Evolutionary conservation across 2,888 invertebrate species (phyloP).

Genomic region (Nemoura dubitans): DNA sequence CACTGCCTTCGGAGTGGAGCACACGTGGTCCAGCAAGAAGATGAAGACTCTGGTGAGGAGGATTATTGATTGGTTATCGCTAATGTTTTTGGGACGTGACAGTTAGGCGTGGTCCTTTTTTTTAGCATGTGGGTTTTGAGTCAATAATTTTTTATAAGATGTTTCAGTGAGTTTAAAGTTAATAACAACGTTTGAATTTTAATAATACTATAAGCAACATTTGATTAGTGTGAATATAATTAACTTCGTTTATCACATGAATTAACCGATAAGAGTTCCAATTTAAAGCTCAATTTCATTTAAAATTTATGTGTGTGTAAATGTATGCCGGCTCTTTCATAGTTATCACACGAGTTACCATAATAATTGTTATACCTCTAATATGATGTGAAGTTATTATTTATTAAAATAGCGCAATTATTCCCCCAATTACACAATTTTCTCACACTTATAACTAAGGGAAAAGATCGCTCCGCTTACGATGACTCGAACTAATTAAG

Average conservation of each 20-base stretch:
- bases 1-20: not conserved
- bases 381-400: not conserved
- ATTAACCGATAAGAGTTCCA: not conserved
- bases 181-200: not conserved
- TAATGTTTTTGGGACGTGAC: not conserved
- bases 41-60: not conserved
- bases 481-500: not conserved
- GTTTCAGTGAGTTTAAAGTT: too few relatives aligned
- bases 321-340: not conserved
- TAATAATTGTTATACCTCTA: not conserved
- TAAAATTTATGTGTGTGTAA: not conserved
- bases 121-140: not conserved
- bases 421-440: not conserved
- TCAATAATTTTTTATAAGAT: not conserved
- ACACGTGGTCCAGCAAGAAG: not conserved
- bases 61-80: not conserved
- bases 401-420: not conserved
- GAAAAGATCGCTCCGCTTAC: not conserved
- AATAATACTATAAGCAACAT: too few relatives aligned
- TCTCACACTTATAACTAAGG: not conserved
- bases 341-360: not conserved
- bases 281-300: not conserved
- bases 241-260: not conserved
- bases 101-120: not conserved
- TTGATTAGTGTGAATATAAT: not conserved